Percentiles rank a stretch among this genome's conserved stretches.
phyloP scores from a whole-genome alignment of 2,797 vertebrate genomes.

The Bucorvus abyssinicus region DNA sequence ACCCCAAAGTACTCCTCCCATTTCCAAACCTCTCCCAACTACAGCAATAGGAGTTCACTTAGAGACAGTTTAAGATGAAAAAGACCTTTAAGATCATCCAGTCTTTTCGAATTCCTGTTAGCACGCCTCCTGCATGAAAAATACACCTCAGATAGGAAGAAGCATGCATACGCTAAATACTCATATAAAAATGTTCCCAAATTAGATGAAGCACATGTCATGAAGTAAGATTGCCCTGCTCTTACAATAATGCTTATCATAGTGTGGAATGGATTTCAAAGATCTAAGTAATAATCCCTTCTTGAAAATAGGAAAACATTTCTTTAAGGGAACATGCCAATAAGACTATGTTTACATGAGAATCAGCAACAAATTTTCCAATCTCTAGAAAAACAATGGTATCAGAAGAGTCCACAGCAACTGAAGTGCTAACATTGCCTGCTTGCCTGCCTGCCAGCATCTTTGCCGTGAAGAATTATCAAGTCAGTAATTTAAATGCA shows the following conservation, averaged over 20 bases:
- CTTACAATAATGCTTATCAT: not conserved
- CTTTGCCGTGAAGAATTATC: not conserved
- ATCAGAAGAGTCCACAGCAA: not conserved
- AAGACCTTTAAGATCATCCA: not conserved
- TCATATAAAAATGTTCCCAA: not conserved
- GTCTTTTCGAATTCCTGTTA: not conserved
- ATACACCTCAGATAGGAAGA: not conserved
- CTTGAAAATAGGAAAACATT: not conserved
- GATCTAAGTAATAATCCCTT: not conserved
- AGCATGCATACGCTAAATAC: not conserved
- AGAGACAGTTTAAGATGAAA: not conserved
- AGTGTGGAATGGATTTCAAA: not conserved
- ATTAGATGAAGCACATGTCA: not conserved
- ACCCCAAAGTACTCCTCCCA: rapidly evolving
- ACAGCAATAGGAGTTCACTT: not conserved
- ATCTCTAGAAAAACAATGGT: not conserved
- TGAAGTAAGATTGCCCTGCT: not conserved
- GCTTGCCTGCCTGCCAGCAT: not conserved
- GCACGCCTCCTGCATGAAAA: not conserved
- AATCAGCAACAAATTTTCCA: not conserved
- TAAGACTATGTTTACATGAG: not conserved
- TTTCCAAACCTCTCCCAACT: not conserved
- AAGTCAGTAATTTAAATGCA: not conserved
- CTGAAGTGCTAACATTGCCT: not conserved
- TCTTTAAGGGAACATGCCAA: not conserved